Evolutionary conservation across 1,140 invertebrate species (phyloP), one percentile per base, ranked within the genome.

Genomic region (Drosophila littoralis): DNA sequence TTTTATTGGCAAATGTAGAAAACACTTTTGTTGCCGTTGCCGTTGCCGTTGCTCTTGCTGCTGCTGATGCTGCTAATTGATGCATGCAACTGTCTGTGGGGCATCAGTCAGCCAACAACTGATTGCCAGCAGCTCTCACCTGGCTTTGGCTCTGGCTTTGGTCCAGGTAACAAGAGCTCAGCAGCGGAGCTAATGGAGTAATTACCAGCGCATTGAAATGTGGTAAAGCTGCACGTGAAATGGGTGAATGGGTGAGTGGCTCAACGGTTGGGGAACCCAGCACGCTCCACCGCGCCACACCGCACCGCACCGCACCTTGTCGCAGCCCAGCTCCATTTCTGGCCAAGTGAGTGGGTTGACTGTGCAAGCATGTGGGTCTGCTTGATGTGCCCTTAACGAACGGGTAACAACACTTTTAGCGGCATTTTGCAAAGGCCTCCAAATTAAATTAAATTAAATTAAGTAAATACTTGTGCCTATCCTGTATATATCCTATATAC

Each of bases 141-240:
- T 55, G 35, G 60, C 50, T 32, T 15, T 32, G 28, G 35, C 46
- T 60, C 52, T 12, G 17, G 50, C 33, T 12, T 10, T 32, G 9
- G 43, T 46, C 46, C 69, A 50, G 36, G 52, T 43, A 32, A 48
- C 68, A 71, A 61, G 43, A 48, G 46, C 36, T 38, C 57, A 55
- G 36, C 60, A 33, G 17, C 42, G 43, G 9, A 61, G 65, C 57
- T 74, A 86, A 89, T 89, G 77, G 71, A 89, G 84, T 81, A 89
- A 89, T 89, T 89, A 89, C 67, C 61, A 68, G 22, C 48, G 58
- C 70, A 71, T 73, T 74, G 77, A 89, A 88, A 83, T 86, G 79
- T 77, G 74, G 72, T 55, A 33, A 28, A 61, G 57, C 43, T 69
- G 38, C 79, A 66, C 66, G 66, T 70, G 70, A 85, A 85, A 74